Percentiles rank a stretch among this genome's conserved stretches.
Evolutionary conservation across 2,113 vertebrate genomes (phyloP).

Genomic region (Dasypus novemcinctus): DNA sequence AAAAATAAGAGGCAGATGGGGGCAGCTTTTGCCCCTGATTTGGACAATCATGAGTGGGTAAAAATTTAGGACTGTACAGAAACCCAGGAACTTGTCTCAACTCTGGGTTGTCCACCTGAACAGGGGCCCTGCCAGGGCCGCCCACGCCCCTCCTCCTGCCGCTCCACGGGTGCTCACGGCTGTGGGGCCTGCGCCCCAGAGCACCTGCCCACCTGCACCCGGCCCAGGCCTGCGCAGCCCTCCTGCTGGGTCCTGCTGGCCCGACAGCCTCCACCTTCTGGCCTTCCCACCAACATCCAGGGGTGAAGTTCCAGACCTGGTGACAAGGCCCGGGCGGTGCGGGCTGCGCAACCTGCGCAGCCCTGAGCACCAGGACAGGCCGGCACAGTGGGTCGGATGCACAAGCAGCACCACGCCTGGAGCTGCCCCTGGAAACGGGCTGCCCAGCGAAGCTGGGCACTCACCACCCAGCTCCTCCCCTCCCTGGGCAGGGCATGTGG

Average conservation of each 20-base stretch:
- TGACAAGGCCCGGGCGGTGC: background rate
- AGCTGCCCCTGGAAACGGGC: no score
- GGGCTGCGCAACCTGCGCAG: background rate
- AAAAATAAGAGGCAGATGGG: background rate
- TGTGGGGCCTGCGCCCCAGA: background rate
- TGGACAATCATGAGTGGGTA: background rate
- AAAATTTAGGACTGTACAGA: background rate
- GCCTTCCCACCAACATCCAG: fast-evolving
- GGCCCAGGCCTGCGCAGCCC: background rate
- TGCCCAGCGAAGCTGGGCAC: background rate
- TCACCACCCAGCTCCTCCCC: background rate
- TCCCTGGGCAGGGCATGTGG: fast-evolving
- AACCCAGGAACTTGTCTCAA: background rate
- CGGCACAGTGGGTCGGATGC: fast-evolving
- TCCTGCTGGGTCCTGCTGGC: background rate
- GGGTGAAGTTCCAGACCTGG: background rate
- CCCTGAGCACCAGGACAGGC: background rate
- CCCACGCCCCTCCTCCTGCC: fast-evolving
- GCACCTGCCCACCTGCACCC: background rate
- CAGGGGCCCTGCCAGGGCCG: background rate
- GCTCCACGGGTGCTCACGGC: fast-evolving
- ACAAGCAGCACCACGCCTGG: background rate
- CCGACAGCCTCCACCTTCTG: background rate
- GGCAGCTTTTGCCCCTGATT: background rate
- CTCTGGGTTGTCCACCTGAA: fast-evolving